Evolutionary conservation across 2,797 vertebrate species (phyloP).

Genomic region (Sciurus carolinensis): DNA sequence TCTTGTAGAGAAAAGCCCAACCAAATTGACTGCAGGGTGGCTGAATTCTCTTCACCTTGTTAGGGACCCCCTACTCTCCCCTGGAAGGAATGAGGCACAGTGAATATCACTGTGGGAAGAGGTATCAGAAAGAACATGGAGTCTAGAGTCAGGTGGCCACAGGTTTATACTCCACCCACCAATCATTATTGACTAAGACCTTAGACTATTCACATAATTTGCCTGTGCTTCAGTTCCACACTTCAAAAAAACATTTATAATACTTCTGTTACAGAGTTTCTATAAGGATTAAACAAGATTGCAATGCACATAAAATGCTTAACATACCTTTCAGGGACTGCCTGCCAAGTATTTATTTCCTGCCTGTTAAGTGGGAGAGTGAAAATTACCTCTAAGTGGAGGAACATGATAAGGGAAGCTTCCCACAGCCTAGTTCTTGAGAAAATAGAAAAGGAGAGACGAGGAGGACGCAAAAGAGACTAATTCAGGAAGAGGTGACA

Average conservation of each 20-base stretch:
- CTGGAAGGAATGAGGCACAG: background rate
- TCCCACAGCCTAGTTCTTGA: background rate
- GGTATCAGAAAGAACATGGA: background rate
- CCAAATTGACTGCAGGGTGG: background rate
- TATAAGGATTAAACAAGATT: constrained; percentile 3
- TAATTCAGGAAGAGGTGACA: constrained; percentile 57
- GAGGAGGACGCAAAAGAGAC: constrained; percentile 52
- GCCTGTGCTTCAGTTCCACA: background rate
- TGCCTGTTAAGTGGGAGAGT: constrained; percentile 16
- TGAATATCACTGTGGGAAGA: background rate
- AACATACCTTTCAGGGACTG: background rate
- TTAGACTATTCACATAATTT: background rate
- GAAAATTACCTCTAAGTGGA: background rate
- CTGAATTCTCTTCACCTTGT: background rate
- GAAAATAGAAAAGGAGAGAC: constrained; percentile 54
- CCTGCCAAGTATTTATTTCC: constrained; percentile 18
- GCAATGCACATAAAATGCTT: background rate
- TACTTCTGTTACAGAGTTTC: background rate
- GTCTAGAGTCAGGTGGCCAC: background rate
- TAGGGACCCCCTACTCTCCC: background rate
- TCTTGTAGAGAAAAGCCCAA: background rate
- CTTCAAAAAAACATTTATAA: background rate
- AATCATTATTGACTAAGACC: background rate
- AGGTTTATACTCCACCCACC: background rate
- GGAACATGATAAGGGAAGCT: background rate